These are phyloP conservation scores for Cladorhizidae sp. DNA, from an alignment of 37 sponge, comb jelly and placozoan genomes.

Conservation along the genomic window DNA sequence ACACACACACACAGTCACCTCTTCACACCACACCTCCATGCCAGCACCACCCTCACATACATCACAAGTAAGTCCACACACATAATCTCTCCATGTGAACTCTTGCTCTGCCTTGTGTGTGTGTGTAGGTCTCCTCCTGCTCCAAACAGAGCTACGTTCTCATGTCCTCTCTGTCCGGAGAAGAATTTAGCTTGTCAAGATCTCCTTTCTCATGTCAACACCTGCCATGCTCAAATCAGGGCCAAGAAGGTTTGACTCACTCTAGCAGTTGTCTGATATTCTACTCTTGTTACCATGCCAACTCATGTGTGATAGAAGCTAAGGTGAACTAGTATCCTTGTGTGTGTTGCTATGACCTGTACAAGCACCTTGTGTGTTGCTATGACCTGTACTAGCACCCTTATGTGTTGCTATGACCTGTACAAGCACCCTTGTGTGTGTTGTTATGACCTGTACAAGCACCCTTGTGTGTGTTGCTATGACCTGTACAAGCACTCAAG, in stretches of 20 bases:
- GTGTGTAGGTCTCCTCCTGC: not conserved
- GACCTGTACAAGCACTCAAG: not conserved
- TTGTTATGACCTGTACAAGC: not conserved
- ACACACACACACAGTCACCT: not conserved
- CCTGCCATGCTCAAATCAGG: constrained; percentile 20
- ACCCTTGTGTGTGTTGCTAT: not conserved
- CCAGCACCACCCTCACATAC: constrained; percentile 31
- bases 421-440: not conserved
- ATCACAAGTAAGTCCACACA: too few relatives aligned
- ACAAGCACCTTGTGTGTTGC: not conserved
- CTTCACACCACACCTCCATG: not conserved
- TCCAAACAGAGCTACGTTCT: constrained; percentile 57
- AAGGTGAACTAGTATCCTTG: not conserved
- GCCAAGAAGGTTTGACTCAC: constrained; percentile 31
- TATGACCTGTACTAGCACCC: not conserved
- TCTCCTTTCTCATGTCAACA: constrained; percentile 48
- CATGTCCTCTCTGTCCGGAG: constrained; percentile 67
- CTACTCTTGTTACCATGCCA: not conserved
- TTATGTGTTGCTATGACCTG: too few relatives aligned
- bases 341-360: too few relatives aligned
- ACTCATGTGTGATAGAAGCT: too few relatives aligned
- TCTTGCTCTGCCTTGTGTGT: not conserved
- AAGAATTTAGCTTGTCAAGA: constrained; percentile 53
- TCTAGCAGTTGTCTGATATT: not conserved
- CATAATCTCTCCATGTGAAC: too few relatives aligned